Conservation (phyloP, 2,113 vertebrate genomes). For the Chloroceryle aenea region DNA sequence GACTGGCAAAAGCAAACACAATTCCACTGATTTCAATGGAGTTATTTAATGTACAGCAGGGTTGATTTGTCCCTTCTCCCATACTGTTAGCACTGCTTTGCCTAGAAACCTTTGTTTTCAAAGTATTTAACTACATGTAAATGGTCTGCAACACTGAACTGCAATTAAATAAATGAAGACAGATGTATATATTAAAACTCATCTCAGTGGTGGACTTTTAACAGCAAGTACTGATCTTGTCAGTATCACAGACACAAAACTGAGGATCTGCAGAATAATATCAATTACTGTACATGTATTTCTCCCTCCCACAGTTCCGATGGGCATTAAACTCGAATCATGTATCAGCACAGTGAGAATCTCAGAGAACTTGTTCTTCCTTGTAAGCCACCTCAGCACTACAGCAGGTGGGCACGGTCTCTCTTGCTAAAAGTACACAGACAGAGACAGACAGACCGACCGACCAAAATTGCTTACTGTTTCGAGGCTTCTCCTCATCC, state of each 20-base stretch:
- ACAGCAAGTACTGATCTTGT: not conserved
- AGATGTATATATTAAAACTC: not conserved
- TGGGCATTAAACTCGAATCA: not conserved
- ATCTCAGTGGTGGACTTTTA: not conserved
- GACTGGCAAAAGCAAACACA: not conserved
- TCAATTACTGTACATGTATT: fast-evolving
- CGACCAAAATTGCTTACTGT: constrained; percentile 82
- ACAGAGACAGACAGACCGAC: not conserved
- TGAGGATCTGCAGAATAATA: not conserved
- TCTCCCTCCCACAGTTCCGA: not conserved
- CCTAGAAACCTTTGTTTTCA: constrained; percentile 2
- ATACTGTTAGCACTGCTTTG: not conserved
- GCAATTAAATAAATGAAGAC: not conserved
- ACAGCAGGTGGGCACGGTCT: not conserved
- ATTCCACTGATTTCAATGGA: not conserved
- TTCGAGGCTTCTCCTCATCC: constrained; percentile 96
- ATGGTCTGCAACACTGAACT: not conserved
- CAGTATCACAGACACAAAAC: not conserved
- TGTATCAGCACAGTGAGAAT: not conserved
- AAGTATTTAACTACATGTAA: not conserved
- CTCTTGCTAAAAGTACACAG: not conserved
- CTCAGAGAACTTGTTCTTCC: not conserved
- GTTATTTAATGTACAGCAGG: not conserved
- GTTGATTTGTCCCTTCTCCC: not conserved
- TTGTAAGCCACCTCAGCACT: not conserved